Base-by-base conservation (phyloP, 2,797 vertebrate genomes). In the Poecilia wingei region DNA sequence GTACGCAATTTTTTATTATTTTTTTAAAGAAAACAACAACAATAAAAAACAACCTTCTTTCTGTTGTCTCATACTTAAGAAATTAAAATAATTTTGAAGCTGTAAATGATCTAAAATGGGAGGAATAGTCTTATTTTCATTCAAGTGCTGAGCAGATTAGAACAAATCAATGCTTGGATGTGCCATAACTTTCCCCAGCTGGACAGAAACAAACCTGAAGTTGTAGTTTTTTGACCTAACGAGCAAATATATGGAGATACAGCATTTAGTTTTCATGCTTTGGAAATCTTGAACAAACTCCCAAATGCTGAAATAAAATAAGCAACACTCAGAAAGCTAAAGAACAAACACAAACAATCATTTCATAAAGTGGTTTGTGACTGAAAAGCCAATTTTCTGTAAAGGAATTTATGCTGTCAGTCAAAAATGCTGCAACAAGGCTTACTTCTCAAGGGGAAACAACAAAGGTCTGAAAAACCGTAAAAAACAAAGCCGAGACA, bases 401-500 rank as follows among this genome's bases (percentile, higher is more conserved):
- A 12, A 13, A 25, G 7, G 3, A 41, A 12, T 66, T 39, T 39
- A 4, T 41, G 1, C 20, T 39, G 33, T 66, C 61, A 39, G 33
- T 20, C 18, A 66, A 22, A 39, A 39, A 39, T 66, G 61, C 61
- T 66, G 33, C 16, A 66, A 1, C 31, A 39, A 8, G 36, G 7
- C 33, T 39, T 39, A 39, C 20, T 66, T 41, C 39, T 10, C 8
- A 41, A 33, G 28, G 28, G 64, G 43, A 22, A 57, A 45, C n/a
- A 78, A 16, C 79, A 43, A 78, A 68, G 57, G 33, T 61, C 13
- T 13, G 46, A 39, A 59, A 12, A 43, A 72, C 31, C 33, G 22
- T 25, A 4, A 75, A 71, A 41, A 72, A 77, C 75, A 71, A 72
- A 77, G 41, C 66, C 25, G 13, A 85, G 16, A 43, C 31, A 82